Base-by-base conservation (phyloP, 2,888 invertebrate genomes). In the Torymus aiolomorphi region DNA sequence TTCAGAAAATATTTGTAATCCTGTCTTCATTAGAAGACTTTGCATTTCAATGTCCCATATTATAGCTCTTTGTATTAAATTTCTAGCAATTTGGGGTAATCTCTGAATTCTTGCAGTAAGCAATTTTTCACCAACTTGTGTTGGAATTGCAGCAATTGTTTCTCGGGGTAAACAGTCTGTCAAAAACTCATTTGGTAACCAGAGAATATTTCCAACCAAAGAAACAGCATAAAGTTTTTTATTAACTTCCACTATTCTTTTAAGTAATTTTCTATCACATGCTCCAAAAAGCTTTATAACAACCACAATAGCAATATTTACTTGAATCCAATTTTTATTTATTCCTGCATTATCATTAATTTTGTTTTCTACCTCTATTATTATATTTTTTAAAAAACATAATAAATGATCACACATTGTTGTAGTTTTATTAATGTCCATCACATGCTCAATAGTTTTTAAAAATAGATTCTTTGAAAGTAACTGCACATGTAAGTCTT, bases 121-220 rank as follows among this genome's bases (percentile, higher is more conserved):
- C 10, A 90, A 66, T 70, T 87, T 89, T 69, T 90, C 89, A 2
- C 90, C 90, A 0, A 86, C 56, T 78, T 88, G 88, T 0, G 79
- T 12, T 49, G 67, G 84, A 13, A 86, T 62, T 83, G 88, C 57
- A 0, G 80, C 13, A 18, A 84, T 75, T 13, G 84, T 81, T 42
- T 90, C 90, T 14, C 94, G 90, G 84, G 93, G 91, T 82, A 93
- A 91, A 89, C 94, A 93, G 84, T 93, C 93, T 65, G 92, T 90
- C 3, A 98, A 92, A 90, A 98, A 98, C 84, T 94, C 93, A 88
- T 95, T 95, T 0, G 98, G 96, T 86, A 95, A 94, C 97, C 97
- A 98, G 74, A 96, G 90, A 16, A 95, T 92, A 87, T 96, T 96
- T 0, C 96, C 97, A 78, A 94, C 92, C 52, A 98, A 91, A 65